These are phyloP conservation scores for Cotesia glomerata DNA, from an alignment of 1,140 invertebrate genomes.

Conservation along the genomic window DNA sequence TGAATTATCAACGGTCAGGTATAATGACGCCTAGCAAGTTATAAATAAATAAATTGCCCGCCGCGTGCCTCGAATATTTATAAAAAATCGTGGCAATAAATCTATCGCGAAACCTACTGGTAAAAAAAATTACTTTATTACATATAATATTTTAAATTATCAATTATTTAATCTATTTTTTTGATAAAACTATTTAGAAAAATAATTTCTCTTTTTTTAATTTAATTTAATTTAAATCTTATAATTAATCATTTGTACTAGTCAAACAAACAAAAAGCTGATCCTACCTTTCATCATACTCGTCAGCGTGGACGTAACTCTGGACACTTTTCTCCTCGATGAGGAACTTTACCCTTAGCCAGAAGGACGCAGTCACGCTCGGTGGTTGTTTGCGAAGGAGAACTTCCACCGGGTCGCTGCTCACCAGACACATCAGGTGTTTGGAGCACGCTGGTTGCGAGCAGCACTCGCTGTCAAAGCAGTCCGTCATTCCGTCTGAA, in stretches of 20 bases:
- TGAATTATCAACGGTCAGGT: constrained; percentile 11
- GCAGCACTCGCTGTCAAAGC: constrained; percentile 96
- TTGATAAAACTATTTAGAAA: no score
- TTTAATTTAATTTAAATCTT: no score
- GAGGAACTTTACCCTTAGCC: constrained; percentile 96
- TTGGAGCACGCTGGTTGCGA: constrained; percentile 81
- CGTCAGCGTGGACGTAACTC: constrained; percentile 94
- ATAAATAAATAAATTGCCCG: not conserved
- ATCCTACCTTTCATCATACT: constrained; percentile 97
- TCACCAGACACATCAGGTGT: constrained; percentile 91
- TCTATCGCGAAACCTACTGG: not conserved
- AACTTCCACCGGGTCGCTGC: constrained; percentile 94
- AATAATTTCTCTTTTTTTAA: no score
- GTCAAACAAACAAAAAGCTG: constrained; percentile 33
- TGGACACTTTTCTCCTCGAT: constrained; percentile 98
- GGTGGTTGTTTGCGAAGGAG: constrained; percentile 93
- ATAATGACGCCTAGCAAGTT: constrained; percentile 11
- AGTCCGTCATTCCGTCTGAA: constrained; percentile 96
- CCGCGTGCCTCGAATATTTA: constrained; percentile 24
- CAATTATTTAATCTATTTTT: no score
- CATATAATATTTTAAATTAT: not conserved
- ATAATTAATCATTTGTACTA: no score
- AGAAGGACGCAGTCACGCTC: constrained; percentile 95
- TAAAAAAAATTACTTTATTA: not conserved
- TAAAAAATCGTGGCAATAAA: not conserved